Percentiles rank a stretch among this genome's conserved stretches.
Evolutionary conservation across 2,113 vertebrate species (phyloP).

Genomic region (Sander vitreus): DNA sequence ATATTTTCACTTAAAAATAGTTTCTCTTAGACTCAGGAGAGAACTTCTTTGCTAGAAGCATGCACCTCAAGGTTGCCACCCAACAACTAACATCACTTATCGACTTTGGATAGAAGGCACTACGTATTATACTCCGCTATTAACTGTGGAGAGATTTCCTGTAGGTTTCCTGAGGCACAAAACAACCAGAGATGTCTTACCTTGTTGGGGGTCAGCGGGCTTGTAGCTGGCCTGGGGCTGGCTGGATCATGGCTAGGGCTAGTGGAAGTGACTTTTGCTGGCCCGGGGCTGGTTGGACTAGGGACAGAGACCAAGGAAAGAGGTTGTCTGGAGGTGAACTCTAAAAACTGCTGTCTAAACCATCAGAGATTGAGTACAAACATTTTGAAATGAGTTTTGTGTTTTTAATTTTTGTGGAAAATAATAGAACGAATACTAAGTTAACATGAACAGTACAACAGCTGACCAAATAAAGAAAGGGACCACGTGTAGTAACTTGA

Average conservation of each 20-base stretch:
- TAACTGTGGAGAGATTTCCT: neutral
- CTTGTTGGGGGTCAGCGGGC: constrained; percentile 59
- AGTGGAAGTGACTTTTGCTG: constrained; percentile 20
- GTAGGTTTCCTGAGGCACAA: neutral
- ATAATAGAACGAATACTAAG: neutral
- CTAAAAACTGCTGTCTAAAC: constrained; percentile 4
- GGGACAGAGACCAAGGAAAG: constrained; percentile 36
- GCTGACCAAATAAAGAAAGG: neutral
- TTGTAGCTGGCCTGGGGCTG: constrained; percentile 29
- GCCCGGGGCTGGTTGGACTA: constrained; percentile 61
- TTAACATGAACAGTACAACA: neutral
- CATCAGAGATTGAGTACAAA: neutral
- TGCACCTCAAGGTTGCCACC: neutral
- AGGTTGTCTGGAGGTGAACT: constrained; percentile 9
- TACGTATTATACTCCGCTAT: neutral
- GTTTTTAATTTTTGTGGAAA: constrained; percentile 8
- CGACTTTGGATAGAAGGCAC: neutral
- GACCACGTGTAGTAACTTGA: neutral
- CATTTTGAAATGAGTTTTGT: neutral
- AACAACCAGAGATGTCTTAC: constrained; percentile 53
- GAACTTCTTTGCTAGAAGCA: neutral
- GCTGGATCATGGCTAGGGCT: constrained; percentile 34
- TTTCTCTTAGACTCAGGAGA: neutral
- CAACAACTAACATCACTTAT: neutral
- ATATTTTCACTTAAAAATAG: neutral